A percentile compares a stretch with the other conserved stretches of the same genome.
Conservation (phyloP, 2,797 vertebrate genomes). For the Triplophysa yarkandensis region DNA sequence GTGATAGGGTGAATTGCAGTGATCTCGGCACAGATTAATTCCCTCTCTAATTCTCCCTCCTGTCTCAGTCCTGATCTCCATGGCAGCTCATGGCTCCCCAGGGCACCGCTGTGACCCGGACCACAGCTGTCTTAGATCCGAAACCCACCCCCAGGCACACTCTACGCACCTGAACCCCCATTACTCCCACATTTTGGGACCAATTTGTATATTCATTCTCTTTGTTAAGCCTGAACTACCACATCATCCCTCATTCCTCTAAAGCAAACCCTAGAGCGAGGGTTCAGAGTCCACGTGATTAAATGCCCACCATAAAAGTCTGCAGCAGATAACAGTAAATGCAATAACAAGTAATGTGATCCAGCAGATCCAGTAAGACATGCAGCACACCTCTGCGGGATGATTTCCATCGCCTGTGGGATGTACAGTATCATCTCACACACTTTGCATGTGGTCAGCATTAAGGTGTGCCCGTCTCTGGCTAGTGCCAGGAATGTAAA, state of each 20-base stretch:
- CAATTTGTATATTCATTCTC: background rate
- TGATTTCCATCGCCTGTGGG: background rate
- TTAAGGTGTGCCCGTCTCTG: conserved; percentile 35
- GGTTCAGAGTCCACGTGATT: background rate
- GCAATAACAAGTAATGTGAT: background rate
- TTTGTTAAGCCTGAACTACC: conserved; percentile 18
- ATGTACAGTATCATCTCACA: background rate
- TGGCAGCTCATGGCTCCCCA: conserved; percentile 40
- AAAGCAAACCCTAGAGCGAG: background rate
- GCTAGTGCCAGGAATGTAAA: conserved; percentile 24
- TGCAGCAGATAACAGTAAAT: conserved; percentile 5
- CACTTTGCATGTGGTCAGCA: conserved; percentile 29
- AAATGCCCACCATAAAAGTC: background rate
- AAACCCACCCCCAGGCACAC: conserved; percentile 50
- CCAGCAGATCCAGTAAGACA: background rate
- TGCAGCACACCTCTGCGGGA: too few species aligned
- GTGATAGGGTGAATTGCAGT: background rate
- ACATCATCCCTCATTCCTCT: background rate
- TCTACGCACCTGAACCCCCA: conserved; percentile 73
- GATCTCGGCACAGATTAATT: conserved; percentile 55
- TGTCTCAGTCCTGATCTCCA: conserved; percentile 39
- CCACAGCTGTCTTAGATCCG: conserved; percentile 71
- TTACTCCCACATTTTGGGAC: conserved; percentile 24
- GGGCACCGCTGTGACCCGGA: conserved; percentile 42
- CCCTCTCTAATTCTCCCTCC: conserved; percentile 46